These are phyloP conservation scores for Lates japonicus DNA, from an alignment of 2,797 vertebrate genomes.

Conservation along the genomic window DNA sequence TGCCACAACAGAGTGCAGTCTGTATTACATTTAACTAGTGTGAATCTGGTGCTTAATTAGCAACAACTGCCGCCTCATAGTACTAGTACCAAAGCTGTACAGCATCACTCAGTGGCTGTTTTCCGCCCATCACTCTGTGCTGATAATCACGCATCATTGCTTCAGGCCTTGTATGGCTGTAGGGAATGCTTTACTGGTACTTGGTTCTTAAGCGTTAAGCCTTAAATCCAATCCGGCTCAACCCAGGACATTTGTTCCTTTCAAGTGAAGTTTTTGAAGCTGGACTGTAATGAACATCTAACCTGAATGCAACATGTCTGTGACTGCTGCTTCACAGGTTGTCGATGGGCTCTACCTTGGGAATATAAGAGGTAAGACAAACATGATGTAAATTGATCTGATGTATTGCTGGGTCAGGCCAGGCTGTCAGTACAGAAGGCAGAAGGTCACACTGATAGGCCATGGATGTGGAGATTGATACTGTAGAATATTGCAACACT, in stretches of 20 bases:
- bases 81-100: slow-evolving; percentile 3
- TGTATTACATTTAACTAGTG: slow-evolving; percentile 1
- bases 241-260: slow-evolving; percentile 49
- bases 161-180: slow-evolving; percentile 72
- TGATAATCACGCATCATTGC: slow-evolving; percentile 60
- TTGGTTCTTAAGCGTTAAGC: slow-evolving; percentile 65
- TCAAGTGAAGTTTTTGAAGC: slow-evolving; percentile 43
- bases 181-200: slow-evolving; percentile 42
- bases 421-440: neutral
- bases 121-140: slow-evolving; percentile 40
- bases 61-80: neutral
- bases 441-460: neutral
- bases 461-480: neutral
- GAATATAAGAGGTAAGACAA: slow-evolving; percentile 90
- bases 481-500: neutral
- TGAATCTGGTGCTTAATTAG: slow-evolving; percentile 2
- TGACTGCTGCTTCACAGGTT: slow-evolving; percentile 84
- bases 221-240: slow-evolving; percentile 74
- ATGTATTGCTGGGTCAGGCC: neutral
- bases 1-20: neutral
- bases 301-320: slow-evolving; percentile 66
- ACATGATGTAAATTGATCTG: slow-evolving; percentile 22
- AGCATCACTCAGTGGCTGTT: slow-evolving; percentile 22
- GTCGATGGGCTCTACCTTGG: slow-evolving; percentile 92
- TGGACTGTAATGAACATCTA: slow-evolving; percentile 47